phyloP scores from a whole-genome alignment of 2,797 vertebrate genomes.

The Platyrinchus mystaceus region DNA sequence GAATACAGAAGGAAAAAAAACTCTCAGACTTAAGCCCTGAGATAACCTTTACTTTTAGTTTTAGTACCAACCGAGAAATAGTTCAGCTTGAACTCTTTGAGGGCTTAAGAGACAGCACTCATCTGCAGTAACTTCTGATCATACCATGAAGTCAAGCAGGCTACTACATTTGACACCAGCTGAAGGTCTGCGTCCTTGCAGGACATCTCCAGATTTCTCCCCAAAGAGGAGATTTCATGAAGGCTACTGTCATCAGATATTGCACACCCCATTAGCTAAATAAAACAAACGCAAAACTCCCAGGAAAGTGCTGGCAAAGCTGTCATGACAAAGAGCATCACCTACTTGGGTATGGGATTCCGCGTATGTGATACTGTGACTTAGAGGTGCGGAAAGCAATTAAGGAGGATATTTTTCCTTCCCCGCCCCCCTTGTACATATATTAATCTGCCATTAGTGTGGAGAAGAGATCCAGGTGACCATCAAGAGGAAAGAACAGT shows the following conservation, averaged over 20 bases:
- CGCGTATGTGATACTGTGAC: not conserved
- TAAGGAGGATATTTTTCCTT: not conserved
- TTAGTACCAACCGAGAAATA: not conserved
- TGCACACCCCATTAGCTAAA: not conserved
- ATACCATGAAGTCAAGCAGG: not conserved
- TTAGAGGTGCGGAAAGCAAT: not conserved
- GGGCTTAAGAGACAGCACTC: not conserved
- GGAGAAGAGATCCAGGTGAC: not conserved
- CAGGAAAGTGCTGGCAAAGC: not conserved
- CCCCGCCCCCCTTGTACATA: not conserved
- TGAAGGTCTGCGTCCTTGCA: not conserved
- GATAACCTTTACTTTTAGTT: not conserved
- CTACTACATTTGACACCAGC: not conserved
- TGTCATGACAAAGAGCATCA: not conserved
- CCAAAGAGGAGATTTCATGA: not conserved
- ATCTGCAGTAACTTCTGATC: not conserved
- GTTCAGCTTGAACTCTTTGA: not conserved
- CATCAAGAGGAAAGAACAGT: not conserved
- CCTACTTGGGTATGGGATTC: not conserved
- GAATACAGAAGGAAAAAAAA: not conserved
- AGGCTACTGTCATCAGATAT: not conserved
- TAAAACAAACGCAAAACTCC: not conserved
- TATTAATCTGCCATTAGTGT: not conserved
- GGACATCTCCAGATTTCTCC: not conserved
- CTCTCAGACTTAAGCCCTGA: not conserved